Evolutionary conservation across 2,797 vertebrate genomes (phyloP).

Genomic region (Falco novaeseelandiae): DNA sequence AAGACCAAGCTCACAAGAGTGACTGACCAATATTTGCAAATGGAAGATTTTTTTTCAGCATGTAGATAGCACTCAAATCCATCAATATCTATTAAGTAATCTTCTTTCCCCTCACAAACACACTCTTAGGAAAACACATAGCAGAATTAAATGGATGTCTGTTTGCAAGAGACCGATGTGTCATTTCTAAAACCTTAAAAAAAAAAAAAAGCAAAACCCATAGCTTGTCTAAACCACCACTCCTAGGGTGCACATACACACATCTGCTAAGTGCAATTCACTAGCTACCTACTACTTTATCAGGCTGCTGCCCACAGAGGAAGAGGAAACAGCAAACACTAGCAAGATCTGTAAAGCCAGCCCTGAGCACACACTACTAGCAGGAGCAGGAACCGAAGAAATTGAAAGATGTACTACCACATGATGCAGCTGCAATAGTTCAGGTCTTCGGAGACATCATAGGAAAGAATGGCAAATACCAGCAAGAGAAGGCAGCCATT

Average conservation of each 20-base stretch:
- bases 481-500: not conserved
- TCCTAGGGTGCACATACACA: not conserved
- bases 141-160: not conserved
- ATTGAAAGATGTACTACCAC: not conserved
- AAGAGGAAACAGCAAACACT: not conserved
- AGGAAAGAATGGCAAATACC: not conserved
- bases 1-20: not conserved
- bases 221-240: not conserved
- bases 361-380: not conserved
- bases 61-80: not conserved
- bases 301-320: not conserved
- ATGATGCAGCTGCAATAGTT: not conserved
- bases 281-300: not conserved
- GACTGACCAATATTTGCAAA: not conserved
- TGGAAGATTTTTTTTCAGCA: not conserved
- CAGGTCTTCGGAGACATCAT: not conserved
- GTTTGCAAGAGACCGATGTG: not conserved
- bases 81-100: not conserved
- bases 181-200: not conserved
- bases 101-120: not conserved
- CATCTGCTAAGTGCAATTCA: not conserved
- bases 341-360: not conserved
- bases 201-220: not conserved
- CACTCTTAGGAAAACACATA: not conserved
- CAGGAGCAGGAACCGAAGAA: not conserved